Percentiles rank a stretch among this genome's conserved stretches.
Evolutionary conservation across 2,113 vertebrate species (phyloP).

Genomic region (Seriola rivoliana): DNA sequence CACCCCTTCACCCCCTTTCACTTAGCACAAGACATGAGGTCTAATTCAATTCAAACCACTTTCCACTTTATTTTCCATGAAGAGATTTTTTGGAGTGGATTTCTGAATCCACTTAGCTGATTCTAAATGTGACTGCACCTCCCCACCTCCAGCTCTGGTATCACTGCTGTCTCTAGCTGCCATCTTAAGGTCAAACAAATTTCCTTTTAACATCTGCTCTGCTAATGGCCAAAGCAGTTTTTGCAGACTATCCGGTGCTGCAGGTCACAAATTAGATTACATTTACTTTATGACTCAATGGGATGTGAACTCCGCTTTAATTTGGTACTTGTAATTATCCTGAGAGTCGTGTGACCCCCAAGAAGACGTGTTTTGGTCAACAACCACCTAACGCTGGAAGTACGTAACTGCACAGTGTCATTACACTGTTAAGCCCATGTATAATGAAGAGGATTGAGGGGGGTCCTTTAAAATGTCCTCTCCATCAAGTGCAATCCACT

Average conservation of each 20-base stretch:
- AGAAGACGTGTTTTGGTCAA: constrained; percentile 54
- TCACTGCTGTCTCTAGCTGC: constrained; percentile 42
- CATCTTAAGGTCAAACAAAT: constrained; percentile 65
- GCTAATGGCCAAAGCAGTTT: constrained; percentile 22
- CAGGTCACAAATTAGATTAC: constrained; percentile 44
- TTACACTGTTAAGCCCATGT: constrained; percentile 49
- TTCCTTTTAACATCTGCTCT: constrained; percentile 55
- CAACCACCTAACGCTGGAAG: constrained; percentile 35
- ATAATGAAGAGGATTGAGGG: constrained; percentile 63
- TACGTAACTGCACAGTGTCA: constrained; percentile 52
- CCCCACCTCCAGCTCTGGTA: constrained; percentile 25
- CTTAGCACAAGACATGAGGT: constrained; percentile 50
- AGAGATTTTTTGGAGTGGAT: constrained; percentile 46
- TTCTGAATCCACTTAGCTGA: constrained; percentile 53
- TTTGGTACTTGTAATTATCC: constrained; percentile 44
- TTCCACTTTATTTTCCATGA: constrained; percentile 56
- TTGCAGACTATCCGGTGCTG: not conserved
- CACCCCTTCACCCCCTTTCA: constrained; percentile 4
- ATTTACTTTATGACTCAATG: constrained; percentile 25
- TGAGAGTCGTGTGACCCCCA: constrained; percentile 23
- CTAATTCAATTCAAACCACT: constrained; percentile 59
- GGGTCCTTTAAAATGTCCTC: constrained; percentile 74
- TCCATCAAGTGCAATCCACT: constrained; percentile 72
- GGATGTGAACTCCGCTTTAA: constrained; percentile 39
- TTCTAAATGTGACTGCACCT: constrained; percentile 38